Evolutionary conservation across 2,113 vertebrate genomes (phyloP).

Genomic region (Mesitornis unicolor): DNA sequence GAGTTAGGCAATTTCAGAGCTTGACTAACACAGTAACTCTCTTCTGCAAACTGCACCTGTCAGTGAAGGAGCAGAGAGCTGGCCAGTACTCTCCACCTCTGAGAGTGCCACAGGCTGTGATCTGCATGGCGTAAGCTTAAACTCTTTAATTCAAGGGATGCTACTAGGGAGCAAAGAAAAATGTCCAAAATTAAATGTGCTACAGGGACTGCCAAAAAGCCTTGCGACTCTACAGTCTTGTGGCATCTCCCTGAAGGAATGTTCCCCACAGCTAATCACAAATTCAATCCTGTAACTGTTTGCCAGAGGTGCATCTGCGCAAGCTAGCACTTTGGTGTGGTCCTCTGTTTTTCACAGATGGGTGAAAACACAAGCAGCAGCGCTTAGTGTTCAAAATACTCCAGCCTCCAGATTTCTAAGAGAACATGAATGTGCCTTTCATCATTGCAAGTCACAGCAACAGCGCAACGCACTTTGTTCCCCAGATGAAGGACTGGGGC

Average conservation of each 20-base stretch:
- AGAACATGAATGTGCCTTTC: accelerated
- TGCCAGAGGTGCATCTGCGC: accelerated
- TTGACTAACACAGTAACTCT: background rate
- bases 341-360: accelerated
- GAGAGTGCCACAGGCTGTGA: accelerated
- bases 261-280: background rate
- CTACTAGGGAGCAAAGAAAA: accelerated
- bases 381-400: accelerated
- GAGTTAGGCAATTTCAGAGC: background rate
- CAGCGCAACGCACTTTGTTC: accelerated
- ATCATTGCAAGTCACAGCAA: background rate
- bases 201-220: too few relatives aligned
- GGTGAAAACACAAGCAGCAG: accelerated
- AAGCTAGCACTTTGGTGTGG: accelerated
- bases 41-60: background rate
- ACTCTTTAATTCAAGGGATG: background rate
- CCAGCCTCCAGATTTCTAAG: accelerated
- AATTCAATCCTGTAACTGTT: accelerated
- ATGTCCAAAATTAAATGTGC: accelerated
- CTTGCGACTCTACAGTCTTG: accelerated
- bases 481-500: accelerated
- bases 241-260: accelerated
- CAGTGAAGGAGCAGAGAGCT: background rate
- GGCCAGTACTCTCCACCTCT: accelerated
- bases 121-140: accelerated